Evolutionary conservation across 2,113 vertebrate genomes (phyloP), one percentile per base, ranked within the genome.

Genomic region (Genyomyrus donnyi): DNA sequence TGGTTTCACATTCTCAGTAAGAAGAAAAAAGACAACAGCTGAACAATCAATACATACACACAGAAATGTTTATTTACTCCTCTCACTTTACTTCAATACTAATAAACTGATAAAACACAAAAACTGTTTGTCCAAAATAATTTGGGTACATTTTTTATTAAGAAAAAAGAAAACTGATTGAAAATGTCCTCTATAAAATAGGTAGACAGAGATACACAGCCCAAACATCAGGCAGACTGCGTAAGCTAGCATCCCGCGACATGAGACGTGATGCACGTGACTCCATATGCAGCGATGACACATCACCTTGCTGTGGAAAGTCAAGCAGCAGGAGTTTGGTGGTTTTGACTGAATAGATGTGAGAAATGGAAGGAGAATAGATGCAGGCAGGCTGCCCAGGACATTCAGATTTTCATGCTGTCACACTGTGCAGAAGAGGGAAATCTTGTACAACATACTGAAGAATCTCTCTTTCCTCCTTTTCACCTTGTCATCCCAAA

Each of bases 11-110:
- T 50, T 53, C 27, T 19, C 85, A 56, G 50, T 4, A 56, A 87
- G 31, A 87, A 87, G 27, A 87, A 87, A 87, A 52, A 15, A 35
- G 50, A 52, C 31, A 50, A 87, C 85, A 87, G 27, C 85, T 56
- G 50, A 87, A 87, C 50, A 87, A 56, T 3, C 50, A 87, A 31
- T 19, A 87, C 85, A 49, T 48, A 17, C 85, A 50, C 48, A 27
- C 45, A 50, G 42, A 86, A 48, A 86, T 48, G 5, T 42, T 39
- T 39, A 39, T 77, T 77, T 77, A 3, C 24, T 56, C 70, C 70
- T 35, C 70, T 39, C 31, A 77, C 15, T 39, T 74, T 74, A 74
- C 27, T 15, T 74, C 13, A 39, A 15, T 74, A 35, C 27, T 11
- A 74, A 74, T 39, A 74, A 74, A 39, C 27, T 17, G 1, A 74